These are phyloP conservation scores for Poeciliopsis prolifica DNA, from an alignment of 2,113 vertebrate species.

Conservation along the genomic window DNA sequence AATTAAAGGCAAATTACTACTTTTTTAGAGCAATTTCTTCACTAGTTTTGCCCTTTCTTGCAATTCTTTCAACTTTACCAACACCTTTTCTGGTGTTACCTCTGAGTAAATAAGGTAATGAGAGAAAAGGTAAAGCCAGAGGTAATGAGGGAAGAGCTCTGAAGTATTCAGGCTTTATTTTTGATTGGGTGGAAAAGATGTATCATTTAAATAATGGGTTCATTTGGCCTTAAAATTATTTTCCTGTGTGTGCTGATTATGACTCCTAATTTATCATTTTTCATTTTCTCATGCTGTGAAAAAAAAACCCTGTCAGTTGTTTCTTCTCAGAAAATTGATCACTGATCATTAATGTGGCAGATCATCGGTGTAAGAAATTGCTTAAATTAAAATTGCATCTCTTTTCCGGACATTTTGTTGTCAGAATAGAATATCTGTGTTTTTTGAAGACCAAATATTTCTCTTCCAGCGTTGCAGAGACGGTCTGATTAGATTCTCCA, in stretches of 20 bases:
- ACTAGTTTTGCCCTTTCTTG: background rate
- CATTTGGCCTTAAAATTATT: constrained; percentile 15
- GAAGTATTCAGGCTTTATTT: constrained; percentile 4
- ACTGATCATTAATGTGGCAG: constrained; percentile 21
- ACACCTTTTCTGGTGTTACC: background rate
- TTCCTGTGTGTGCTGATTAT: constrained; percentile 20
- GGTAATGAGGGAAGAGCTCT: background rate
- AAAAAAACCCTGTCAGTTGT: constrained; percentile 5
- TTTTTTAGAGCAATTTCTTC: too few species aligned
- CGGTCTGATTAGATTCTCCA: constrained; percentile 59
- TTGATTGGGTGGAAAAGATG: background rate
- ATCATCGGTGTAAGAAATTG: constrained; percentile 14
- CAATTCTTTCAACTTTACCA: background rate
- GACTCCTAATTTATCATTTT: constrained; percentile 22
- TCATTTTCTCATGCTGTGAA: constrained; percentile 15
- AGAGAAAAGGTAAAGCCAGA: background rate
- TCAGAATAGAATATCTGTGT: constrained; percentile 8
- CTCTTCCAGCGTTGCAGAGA: constrained; percentile 19
- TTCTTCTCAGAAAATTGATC: constrained; percentile 38
- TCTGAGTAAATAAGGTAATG: background rate
- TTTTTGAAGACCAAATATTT: constrained; percentile 12
- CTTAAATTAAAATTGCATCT: constrained; percentile 19
- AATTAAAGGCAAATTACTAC: too few species aligned
- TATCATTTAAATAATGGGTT: background rate
- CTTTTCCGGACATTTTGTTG: constrained; percentile 11